Conservation (phyloP, 2,888 invertebrate species). For the Cyaniris semiargus region DNA sequence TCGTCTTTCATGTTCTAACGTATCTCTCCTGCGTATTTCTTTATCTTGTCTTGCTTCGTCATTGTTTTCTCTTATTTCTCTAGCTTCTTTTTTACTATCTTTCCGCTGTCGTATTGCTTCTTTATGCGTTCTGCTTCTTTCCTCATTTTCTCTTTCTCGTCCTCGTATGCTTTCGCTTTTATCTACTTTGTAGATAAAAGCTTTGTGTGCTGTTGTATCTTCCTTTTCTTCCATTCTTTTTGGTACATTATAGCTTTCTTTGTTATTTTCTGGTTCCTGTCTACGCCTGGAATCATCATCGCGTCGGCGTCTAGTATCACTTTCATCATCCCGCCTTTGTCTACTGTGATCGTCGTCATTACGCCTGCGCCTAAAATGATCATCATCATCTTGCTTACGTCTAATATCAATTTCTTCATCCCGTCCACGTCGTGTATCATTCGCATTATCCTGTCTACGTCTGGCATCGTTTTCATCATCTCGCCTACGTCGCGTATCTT, state of each 20-base stretch:
- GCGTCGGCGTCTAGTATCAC: background rate
- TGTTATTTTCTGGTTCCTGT: background rate
- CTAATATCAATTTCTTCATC: constrained; percentile 29
- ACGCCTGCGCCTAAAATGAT: background rate
- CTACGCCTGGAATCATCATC: background rate
- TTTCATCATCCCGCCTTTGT: background rate
- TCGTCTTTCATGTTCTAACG: background rate
- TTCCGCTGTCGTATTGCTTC: background rate
- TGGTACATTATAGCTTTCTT: background rate
- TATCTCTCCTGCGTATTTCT: background rate
- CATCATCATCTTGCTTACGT: constrained; percentile 6
- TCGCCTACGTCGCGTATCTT: constrained; percentile 35
- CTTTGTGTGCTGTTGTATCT: background rate
- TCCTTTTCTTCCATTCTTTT: background rate
- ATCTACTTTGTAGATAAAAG: too few species aligned
- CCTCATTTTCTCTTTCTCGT: background rate
- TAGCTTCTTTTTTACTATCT: background rate
- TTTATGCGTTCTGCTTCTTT: background rate
- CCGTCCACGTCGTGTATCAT: background rate
- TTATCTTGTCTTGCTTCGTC: constrained; percentile 1
- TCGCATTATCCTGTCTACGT: background rate
- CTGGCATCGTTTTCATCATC: background rate
- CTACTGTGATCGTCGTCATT: background rate
- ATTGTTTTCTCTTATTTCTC: background rate
- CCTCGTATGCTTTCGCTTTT: background rate